These are phyloP conservation scores for Copidosoma aretas DNA, from an alignment of 2,888 invertebrate species.

Conservation along the genomic window DNA sequence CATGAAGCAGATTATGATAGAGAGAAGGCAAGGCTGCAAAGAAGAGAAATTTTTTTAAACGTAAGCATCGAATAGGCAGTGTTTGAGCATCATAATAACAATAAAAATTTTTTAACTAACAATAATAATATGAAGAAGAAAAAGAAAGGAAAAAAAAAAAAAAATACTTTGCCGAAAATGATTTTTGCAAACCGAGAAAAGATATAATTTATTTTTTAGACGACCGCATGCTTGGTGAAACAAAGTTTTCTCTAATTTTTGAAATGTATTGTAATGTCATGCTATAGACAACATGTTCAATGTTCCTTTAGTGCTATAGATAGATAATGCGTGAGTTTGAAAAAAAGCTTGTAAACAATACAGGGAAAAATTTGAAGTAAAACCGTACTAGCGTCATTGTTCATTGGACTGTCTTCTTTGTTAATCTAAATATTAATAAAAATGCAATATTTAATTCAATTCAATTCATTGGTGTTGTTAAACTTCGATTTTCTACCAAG, in stretches of 20 bases:
- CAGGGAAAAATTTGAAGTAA: constrained; percentile 33
- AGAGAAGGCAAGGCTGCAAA: constrained; percentile 43
- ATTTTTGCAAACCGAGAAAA: constrained; percentile 51
- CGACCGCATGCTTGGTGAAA: constrained; percentile 45
- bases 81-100: constrained; percentile 34
- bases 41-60: constrained; percentile 43
- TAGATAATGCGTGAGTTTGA: constrained; percentile 43
- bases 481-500: no score
- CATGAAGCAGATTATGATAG: constrained; percentile 45
- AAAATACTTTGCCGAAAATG: constrained; percentile 36
- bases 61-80: constrained; percentile 43
- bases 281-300: constrained; percentile 48
- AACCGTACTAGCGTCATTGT: constrained; percentile 12
- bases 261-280: constrained; percentile 42
- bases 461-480: no score
- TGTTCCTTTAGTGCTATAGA: constrained; percentile 54
- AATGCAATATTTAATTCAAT: constrained; percentile 4
- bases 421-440: constrained; percentile 1
- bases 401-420: constrained; percentile 12
- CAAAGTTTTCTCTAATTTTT: constrained; percentile 42
- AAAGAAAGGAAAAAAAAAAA: no score
- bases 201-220: constrained; percentile 58
- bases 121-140: no score
- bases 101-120: no score
- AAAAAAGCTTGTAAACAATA: constrained; percentile 30